Evolutionary conservation across 2,113 vertebrate genomes (phyloP).

Genomic region (Pedionomus torquatus): DNA sequence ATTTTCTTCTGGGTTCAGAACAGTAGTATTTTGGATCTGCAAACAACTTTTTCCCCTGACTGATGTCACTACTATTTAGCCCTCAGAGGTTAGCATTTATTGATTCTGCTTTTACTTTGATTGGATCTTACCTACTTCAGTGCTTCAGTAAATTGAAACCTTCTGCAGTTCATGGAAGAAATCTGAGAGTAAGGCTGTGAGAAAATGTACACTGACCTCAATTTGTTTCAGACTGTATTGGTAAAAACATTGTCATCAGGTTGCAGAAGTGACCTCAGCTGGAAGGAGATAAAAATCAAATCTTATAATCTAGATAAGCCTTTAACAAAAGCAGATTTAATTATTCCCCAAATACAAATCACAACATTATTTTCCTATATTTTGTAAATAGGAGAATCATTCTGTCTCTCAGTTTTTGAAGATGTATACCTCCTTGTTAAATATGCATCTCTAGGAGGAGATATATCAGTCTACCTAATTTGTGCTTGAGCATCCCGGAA

Average conservation of each 20-base stretch:
- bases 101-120: slow-evolving; percentile 80
- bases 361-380: not conserved
- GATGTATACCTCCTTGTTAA: not conserved
- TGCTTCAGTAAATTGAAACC: slow-evolving; percentile 81
- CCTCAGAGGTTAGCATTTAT: slow-evolving; percentile 74
- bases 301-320: not conserved
- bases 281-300: slow-evolving; percentile 57
- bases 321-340: not conserved
- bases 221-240: slow-evolving; percentile 74
- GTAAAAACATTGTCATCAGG: slow-evolving; percentile 70
- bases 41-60: slow-evolving; percentile 62
- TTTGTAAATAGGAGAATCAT: not conserved
- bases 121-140: slow-evolving; percentile 78
- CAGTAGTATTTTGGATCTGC: slow-evolving; percentile 42
- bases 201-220: slow-evolving; percentile 78
- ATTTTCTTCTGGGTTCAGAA: not conserved
- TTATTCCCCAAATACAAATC: not conserved
- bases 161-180: slow-evolving; percentile 79
- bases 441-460: not conserved
- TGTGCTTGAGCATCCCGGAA: not conserved
- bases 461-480: not conserved
- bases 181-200: slow-evolving; percentile 71
- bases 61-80: slow-evolving; percentile 74
- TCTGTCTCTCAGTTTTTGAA: not conserved
- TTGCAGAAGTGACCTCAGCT: slow-evolving; percentile 62